Evolutionary conservation across 2,888 invertebrate genomes (phyloP), one percentile per base, ranked within the genome.

Genomic region (Silvanus unidentatus): DNA sequence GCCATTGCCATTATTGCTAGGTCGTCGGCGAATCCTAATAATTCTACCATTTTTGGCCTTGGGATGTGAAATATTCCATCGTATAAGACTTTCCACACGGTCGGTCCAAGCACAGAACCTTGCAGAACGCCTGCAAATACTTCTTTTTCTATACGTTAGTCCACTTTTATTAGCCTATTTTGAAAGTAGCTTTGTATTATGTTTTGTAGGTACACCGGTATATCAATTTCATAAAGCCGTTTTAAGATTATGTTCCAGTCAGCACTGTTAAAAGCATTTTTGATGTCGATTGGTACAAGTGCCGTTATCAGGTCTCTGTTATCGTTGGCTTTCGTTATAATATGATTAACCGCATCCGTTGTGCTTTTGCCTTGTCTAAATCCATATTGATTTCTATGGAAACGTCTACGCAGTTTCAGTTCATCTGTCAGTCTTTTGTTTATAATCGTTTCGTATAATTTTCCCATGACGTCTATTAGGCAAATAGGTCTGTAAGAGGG

Each of bases 401-500:
- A 22, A 2, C 30, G 30, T 4, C 16, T 34, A 14, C 27, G 38
- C 11, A 35, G 40, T 5, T 37, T 30, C 3, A 50, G 28, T 28
- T 45, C 44, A 1, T 15, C 9, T 11, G 27, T 34, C 8, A 53
- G 32, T 15, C 50, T 43, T 1, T 16, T 15, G 2, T 11, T 16
- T 2, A 50, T 34, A 6, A 54, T 16, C 1, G 22, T 16, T 22
- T 48, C 47, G n/a, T 28, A 45, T 1, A 49, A 3, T 40, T 53
- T 53, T 1, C 49, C 47, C 1, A 37, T 1, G 1, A 16, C 22
- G 34, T 51, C 38, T 22, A 53, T n/a, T 8, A 49, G 36, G 40
- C 53, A 50, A 9, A 53, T 37, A 0, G 51, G 51, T 15, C 53
- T 44, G 37, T 50, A 44, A 14, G 40, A 28, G 14, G 37, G 13